These are phyloP conservation scores for Rambutsinella grinnellia DNA, from an alignment of 2,888 invertebrate species.

Conservation along the genomic window DNA sequence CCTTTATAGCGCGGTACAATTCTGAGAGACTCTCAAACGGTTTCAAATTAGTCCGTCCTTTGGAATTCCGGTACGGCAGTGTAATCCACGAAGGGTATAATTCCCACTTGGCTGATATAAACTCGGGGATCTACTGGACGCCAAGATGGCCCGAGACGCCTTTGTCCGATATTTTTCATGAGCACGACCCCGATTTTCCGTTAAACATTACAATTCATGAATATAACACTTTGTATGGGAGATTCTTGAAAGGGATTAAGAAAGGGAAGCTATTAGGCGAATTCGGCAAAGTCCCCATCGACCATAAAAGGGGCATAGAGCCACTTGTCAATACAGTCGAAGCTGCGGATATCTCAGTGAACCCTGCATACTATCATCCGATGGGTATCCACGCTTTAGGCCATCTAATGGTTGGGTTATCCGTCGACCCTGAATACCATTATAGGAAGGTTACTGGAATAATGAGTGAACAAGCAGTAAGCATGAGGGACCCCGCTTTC, in stretches of 20 bases:
- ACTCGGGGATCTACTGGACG: slow-evolving; percentile 39
- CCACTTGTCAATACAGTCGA: slow-evolving; percentile 40
- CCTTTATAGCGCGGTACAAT: slow-evolving; percentile 45
- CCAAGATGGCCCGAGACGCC: slow-evolving; percentile 21
- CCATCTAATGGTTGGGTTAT: slow-evolving; percentile 29
- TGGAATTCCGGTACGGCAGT: slow-evolving; percentile 21
- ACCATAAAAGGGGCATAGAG: slow-evolving; percentile 28
- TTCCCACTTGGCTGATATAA: slow-evolving; percentile 51
- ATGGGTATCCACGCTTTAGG: slow-evolving; percentile 39
- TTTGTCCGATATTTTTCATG: slow-evolving; percentile 20
- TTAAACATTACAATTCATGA: slow-evolving; percentile 27
- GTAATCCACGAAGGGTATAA: slow-evolving; percentile 40
- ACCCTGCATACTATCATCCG: slow-evolving; percentile 31
- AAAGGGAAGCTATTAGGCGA: too few relatives aligned
- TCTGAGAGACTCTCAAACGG: slow-evolving; percentile 50
- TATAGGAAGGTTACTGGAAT: slow-evolving; percentile 17
- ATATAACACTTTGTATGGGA: neutral
- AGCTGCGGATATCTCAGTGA: slow-evolving; percentile 34
- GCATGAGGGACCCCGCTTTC: slow-evolving; percentile 33
- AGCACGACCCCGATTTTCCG: slow-evolving; percentile 32
- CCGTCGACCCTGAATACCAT: slow-evolving; percentile 32
- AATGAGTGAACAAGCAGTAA: slow-evolving; percentile 27
- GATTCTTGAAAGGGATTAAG: slow-evolving; percentile 30
- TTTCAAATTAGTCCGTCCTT: slow-evolving; percentile 9
- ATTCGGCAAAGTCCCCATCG: too few relatives aligned